These are phyloP conservation scores for Drosophila funebris DNA, from an alignment of 1,140 invertebrate species.

Conservation along the genomic window DNA sequence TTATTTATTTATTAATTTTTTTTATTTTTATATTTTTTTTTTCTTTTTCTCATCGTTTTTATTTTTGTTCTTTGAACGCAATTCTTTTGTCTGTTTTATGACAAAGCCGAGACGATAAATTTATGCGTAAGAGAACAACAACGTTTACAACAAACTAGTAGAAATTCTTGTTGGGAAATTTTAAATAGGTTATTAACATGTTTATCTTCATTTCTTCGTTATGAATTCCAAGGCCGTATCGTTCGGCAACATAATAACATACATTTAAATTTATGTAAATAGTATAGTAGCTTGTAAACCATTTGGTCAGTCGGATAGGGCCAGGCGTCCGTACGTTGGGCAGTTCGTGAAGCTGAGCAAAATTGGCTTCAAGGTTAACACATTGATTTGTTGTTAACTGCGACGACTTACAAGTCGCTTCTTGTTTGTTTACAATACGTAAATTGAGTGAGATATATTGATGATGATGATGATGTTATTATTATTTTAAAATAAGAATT, in stretches of 20 bases:
- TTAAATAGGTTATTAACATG: slow-evolving; percentile 79
- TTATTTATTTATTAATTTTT: slow-evolving; percentile 9
- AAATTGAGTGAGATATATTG: slow-evolving; percentile 11
- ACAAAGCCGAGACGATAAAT: slow-evolving; percentile 30
- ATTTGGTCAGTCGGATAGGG: slow-evolving; percentile 47
- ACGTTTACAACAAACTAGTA: slow-evolving; percentile 43
- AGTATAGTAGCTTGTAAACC: slow-evolving; percentile 64
- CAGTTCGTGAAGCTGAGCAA: slow-evolving; percentile 52
- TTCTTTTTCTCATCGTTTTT: too few species aligned
- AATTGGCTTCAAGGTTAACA: slow-evolving; percentile 53
- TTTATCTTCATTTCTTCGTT: slow-evolving; percentile 75
- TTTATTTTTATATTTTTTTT: too few species aligned
- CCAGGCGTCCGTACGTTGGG: not conserved
- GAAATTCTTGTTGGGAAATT: slow-evolving; percentile 79
- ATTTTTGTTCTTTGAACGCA: not conserved
- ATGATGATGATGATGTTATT: slow-evolving; percentile 5
- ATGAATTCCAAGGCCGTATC: slow-evolving; percentile 66
- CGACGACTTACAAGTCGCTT: slow-evolving; percentile 8
- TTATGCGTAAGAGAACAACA: slow-evolving; percentile 51
- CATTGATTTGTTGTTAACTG: slow-evolving; percentile 40
- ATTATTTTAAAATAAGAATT: not conserved
- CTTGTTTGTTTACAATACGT: slow-evolving; percentile 6
- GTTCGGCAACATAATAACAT: slow-evolving; percentile 67
- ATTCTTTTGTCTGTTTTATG: slow-evolving; percentile 36
- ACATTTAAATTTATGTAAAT: slow-evolving; percentile 78